Evolutionary conservation across 2,113 vertebrate species (phyloP).

Genomic region (Oncorhynchus kisutch): DNA sequence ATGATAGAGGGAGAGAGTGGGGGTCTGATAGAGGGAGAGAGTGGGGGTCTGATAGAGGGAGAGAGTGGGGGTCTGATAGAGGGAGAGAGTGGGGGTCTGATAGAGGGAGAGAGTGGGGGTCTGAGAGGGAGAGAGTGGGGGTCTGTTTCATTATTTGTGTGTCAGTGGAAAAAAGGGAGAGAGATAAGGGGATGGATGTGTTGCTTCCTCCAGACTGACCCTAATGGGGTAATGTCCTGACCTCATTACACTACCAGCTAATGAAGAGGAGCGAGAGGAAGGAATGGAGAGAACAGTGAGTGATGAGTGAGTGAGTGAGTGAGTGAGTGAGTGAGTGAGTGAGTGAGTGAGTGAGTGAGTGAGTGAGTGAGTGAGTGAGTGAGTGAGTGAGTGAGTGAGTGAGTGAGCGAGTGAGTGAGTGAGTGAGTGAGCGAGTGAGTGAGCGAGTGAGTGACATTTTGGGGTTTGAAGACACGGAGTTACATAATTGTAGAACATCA

Average conservation of each 20-base stretch:
- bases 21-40: no score
- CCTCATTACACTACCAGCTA: background rate
- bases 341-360: no score
- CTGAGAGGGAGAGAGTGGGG: background rate
- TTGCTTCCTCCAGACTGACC: background rate
- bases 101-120: no score
- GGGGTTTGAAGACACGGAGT: background rate
- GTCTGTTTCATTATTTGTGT: background rate
- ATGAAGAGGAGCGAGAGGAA: background rate
- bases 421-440: background rate
- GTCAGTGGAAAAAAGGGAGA: no score
- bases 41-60: no score
- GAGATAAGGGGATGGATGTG: background rate
- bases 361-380: no score
- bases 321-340: background rate
- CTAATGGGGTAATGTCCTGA: background rate
- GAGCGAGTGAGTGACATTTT: no score
- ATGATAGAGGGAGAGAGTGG: no score
- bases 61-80: no score
- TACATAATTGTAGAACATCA: background rate
- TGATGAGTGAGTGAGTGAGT: no score
- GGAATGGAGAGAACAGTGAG: background rate
- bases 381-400: no score
- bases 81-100: no score
- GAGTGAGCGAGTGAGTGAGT: background rate